These are phyloP conservation scores for Seira sanloemensis DNA, from an alignment of 2,888 invertebrate genomes.

Conservation along the genomic window DNA sequence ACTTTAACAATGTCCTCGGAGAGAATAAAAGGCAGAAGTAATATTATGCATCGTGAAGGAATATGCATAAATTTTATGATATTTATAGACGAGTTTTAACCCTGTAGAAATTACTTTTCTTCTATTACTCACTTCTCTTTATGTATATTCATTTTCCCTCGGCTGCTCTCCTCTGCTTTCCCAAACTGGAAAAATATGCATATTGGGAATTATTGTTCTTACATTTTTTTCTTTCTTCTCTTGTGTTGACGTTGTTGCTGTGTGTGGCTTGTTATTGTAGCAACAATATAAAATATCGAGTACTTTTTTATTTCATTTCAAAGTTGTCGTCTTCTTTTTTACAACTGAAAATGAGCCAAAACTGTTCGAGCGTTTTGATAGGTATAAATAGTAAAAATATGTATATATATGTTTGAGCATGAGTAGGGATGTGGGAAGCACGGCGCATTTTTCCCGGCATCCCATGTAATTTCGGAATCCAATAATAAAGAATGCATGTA, in stretches of 20 bases:
- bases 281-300: background rate
- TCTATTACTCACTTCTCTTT: constrained; percentile 1
- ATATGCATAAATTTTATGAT: constrained; percentile 38
- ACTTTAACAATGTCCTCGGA: constrained; percentile 54
- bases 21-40: constrained; percentile 20
- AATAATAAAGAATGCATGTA: constrained; percentile 18
- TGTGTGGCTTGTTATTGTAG: background rate
- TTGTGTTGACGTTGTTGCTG: background rate
- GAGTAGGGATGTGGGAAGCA: background rate
- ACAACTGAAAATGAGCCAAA: constrained; percentile 11
- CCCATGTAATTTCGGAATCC: constrained; percentile 13
- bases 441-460: background rate
- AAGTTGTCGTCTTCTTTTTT: constrained; percentile 9
- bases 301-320: background rate
- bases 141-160: background rate
- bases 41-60: constrained; percentile 18
- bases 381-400: background rate
- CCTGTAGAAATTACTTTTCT: constrained; percentile 61
- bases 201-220: constrained; percentile 64
- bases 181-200: constrained; percentile 51
- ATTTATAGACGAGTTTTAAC: constrained; percentile 40
- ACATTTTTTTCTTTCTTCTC: constrained; percentile 23
- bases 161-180: constrained; percentile 30
- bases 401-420: background rate
- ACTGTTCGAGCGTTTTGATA: background rate